phyloP scores from a whole-genome alignment of 2,113 vertebrate species.

The Alouatta palliata region DNA sequence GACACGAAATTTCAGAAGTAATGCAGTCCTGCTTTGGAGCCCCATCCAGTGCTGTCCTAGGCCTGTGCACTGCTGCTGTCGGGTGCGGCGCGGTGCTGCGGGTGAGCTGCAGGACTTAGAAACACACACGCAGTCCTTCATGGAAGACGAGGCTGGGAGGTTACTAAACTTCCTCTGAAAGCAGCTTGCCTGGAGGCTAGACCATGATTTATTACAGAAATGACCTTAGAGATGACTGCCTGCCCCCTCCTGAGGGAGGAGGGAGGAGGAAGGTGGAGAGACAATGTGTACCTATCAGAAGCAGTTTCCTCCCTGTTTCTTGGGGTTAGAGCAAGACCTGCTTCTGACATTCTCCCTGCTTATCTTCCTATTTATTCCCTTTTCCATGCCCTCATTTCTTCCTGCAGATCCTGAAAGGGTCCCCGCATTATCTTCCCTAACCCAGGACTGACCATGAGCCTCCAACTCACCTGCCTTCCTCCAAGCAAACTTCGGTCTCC shows the following conservation, averaged over 20 bases:
- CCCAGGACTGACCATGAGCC: neutral
- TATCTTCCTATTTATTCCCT: neutral
- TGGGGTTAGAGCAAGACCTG: neutral
- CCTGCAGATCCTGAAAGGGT: neutral
- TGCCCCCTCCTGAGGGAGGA: neutral
- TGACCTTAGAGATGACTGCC: neutral
- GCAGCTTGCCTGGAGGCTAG: neutral
- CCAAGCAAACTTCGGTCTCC: neutral
- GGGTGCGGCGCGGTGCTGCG: neutral
- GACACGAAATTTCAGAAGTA: neutral
- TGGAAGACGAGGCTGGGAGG: neutral
- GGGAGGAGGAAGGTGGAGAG: rapidly evolving
- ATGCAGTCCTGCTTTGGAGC: rapidly evolving
- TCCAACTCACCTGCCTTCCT: neutral
- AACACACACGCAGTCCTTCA: neutral
- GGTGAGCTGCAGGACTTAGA: neutral
- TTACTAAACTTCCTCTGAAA: neutral
- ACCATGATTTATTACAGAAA: slow-evolving; percentile 18
- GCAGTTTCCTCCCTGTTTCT: neutral
- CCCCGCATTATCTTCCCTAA: neutral
- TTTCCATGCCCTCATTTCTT: neutral
- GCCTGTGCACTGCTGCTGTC: neutral
- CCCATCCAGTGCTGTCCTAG: neutral
- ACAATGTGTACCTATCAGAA: neutral
- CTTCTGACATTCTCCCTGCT: neutral